Evolutionary conservation across 1,140 invertebrate genomes (phyloP).

Genomic region (Trigoniulus corallinus): DNA sequence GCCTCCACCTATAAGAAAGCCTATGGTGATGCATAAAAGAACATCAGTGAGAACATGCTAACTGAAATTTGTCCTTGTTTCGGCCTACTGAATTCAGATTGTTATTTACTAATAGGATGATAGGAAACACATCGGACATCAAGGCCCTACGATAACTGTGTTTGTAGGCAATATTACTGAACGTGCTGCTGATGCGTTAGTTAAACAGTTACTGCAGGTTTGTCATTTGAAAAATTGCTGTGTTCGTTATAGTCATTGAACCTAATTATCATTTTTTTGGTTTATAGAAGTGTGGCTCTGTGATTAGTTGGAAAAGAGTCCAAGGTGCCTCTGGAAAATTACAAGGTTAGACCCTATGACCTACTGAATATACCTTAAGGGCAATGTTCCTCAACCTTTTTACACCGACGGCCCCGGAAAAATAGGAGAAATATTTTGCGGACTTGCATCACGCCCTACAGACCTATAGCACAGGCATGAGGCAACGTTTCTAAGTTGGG

Average conservation of each 20-base stretch:
- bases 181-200: conserved; percentile 83
- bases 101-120: conserved; percentile 13
- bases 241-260: background rate
- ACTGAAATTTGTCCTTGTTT: background rate
- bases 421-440: too few relatives aligned
- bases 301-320: conserved; percentile 92
- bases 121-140: conserved; percentile 19
- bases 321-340: conserved; percentile 53
- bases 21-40: background rate
- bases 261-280: background rate
- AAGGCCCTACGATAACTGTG: conserved; percentile 82
- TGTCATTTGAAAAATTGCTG: conserved; percentile 11
- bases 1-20: background rate
- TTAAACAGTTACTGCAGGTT: conserved; percentile 66
- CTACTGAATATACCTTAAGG: background rate
- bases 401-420: too few relatives aligned
- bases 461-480: too few relatives aligned
- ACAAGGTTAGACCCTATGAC: conserved; percentile 34
- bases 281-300: conserved; percentile 20
- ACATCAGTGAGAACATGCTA: background rate
- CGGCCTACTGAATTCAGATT: background rate
- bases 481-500: too few relatives aligned
- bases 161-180: conserved; percentile 98
- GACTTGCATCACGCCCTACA: too few relatives aligned
- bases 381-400: conserved; percentile 1